These are phyloP conservation scores for Bagarius yarrelli DNA, from an alignment of 2,113 vertebrate species.

Conservation along the genomic window DNA sequence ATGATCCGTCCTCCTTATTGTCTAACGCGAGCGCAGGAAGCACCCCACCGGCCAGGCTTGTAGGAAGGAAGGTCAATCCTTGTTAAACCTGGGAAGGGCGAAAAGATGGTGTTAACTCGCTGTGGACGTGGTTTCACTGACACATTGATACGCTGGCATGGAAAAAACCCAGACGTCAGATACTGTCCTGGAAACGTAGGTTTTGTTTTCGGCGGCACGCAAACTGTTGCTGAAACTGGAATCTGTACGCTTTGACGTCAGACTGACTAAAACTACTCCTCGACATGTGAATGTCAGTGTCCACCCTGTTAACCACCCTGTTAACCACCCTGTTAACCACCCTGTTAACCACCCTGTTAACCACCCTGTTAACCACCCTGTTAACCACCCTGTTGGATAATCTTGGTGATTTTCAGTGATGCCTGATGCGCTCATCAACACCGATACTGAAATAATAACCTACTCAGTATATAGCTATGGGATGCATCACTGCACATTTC, in stretches of 20 bases:
- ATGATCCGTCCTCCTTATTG: neutral
- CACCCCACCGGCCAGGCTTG: neutral
- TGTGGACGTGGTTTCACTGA: neutral
- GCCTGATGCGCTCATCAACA: neutral
- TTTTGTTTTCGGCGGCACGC: too few species aligned
- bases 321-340: too few species aligned
- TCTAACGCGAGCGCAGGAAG: conserved; percentile 19
- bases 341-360: too few species aligned
- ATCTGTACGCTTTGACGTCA: neutral
- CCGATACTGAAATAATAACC: neutral
- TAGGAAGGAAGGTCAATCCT: conserved; percentile 31
- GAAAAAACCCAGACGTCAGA: neutral
- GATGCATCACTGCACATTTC: neutral
- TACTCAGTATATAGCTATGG: neutral
- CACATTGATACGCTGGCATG: neutral
- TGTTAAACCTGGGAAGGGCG: conserved; percentile 9
- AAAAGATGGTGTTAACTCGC: conserved; percentile 12
- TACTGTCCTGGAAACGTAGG: neutral
- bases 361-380: too few species aligned
- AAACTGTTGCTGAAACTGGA: neutral
- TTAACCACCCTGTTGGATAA: too few species aligned
- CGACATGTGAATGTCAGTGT: too few species aligned
- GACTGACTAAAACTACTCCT: too few species aligned
- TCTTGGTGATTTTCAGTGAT: neutral
- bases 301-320: too few species aligned